Evolutionary conservation across 2,888 invertebrate genomes (phyloP).

Genomic region (Cerastis rubricosa): DNA sequence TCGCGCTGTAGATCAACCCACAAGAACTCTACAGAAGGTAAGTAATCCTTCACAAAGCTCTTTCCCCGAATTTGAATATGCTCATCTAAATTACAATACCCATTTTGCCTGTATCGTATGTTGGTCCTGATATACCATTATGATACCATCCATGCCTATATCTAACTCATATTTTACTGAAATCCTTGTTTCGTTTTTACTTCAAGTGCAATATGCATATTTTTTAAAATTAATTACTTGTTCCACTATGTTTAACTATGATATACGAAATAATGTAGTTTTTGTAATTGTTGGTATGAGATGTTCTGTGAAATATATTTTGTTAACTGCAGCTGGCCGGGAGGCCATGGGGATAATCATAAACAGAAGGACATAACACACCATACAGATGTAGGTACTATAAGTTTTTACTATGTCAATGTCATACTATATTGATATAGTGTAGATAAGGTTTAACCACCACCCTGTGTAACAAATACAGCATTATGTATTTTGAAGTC

Average conservation of each 20-base stretch:
- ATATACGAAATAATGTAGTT: conserved; percentile 43
- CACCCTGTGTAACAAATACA: conserved; percentile 33
- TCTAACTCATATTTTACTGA: conserved; percentile 26
- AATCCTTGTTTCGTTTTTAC: conserved; percentile 32
- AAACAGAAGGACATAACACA: conserved; percentile 76
- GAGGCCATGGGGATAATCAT: conserved; percentile 73
- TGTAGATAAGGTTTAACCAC: conserved; percentile 54
- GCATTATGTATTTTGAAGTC: conserved; percentile 35
- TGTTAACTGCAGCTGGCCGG: conserved; percentile 82
- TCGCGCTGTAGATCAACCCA: conserved; percentile 96
- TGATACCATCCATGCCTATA: conserved; percentile 23
- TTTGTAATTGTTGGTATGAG: conserved; percentile 57
- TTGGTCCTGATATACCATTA: conserved; percentile 62
- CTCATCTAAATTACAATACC: conserved; percentile 49
- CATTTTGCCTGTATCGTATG: conserved; percentile 64
- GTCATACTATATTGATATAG: conserved; percentile 65
- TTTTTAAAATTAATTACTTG: conserved; percentile 21
- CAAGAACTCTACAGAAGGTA: conserved; percentile 92
- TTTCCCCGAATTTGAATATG: conserved; percentile 2
- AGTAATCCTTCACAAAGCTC: conserved; percentile 52
- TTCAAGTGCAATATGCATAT: conserved; percentile 9
- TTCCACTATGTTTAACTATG: conserved; percentile 37
- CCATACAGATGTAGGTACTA: conserved; percentile 79
- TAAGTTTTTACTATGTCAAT: conserved; percentile 73
- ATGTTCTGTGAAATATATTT: conserved; percentile 76